A percentile compares a stretch with the other conserved stretches of the same genome.
Evolutionary conservation across 1,140 invertebrate genomes (phyloP).

Genomic region (Drosophila sproati): DNA sequence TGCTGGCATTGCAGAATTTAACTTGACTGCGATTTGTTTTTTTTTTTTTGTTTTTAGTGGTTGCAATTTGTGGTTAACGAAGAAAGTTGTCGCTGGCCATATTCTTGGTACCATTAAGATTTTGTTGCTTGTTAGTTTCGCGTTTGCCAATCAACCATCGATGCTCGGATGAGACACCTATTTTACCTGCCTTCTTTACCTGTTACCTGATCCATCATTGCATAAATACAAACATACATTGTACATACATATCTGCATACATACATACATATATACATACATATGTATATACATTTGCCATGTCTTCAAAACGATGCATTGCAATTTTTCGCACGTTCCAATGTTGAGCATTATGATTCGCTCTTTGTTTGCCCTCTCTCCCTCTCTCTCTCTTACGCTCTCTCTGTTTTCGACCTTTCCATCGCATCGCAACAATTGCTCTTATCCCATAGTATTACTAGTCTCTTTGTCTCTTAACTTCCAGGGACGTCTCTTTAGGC

Average conservation of each 20-base stretch:
- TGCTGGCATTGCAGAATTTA: background rate
- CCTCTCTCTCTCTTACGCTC: background rate
- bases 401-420: slow-evolving; percentile 8
- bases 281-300: background rate
- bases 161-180: slow-evolving; percentile 4
- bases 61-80: background rate
- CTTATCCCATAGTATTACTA: slow-evolving; percentile 26
- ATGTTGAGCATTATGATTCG: slow-evolving; percentile 13
- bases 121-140: slow-evolving; percentile 9
- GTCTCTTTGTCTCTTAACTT: slow-evolving; percentile 6
- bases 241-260: background rate
- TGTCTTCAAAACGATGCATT: slow-evolving; percentile 51
- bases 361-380: slow-evolving; percentile 19
- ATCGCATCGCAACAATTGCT: slow-evolving; percentile 7
- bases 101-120: background rate
- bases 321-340: slow-evolving; percentile 70
- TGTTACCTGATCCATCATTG: slow-evolving; percentile 24
- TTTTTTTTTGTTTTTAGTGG: background rate
- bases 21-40: background rate
- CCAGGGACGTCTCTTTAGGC: slow-evolving; percentile 33
- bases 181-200: slow-evolving; percentile 19
- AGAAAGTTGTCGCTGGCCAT: background rate
- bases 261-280: background rate
- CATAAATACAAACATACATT: background rate
- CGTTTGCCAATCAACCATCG: slow-evolving; percentile 20